Evolutionary conservation across 2,113 vertebrate species (phyloP).

Genomic region (Herpailurus yagouaroundi): DNA sequence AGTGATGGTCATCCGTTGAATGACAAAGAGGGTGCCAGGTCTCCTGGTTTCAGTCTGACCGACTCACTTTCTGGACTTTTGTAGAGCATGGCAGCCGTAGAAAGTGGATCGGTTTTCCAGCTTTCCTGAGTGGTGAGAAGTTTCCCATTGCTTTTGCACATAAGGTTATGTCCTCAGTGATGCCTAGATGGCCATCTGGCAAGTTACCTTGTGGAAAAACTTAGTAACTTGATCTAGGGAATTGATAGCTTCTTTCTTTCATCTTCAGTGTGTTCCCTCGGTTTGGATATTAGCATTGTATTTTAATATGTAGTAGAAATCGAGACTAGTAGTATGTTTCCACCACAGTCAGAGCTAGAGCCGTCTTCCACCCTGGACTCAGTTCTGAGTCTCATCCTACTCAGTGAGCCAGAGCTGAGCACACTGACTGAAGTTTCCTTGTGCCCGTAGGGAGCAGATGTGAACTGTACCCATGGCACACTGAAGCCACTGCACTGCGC

Average conservation of each 20-base stretch:
- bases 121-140: background rate
- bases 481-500: conserved; percentile 97
- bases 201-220: conserved; percentile 25
- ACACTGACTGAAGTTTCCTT: background rate
- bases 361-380: background rate
- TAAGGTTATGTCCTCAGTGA: background rate
- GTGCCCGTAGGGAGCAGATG: conserved; percentile 91
- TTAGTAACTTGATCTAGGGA: conserved; percentile 1
- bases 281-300: background rate
- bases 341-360: background rate
- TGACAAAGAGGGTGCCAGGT: background rate
- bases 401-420: background rate
- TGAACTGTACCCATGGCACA: conserved; percentile 97
- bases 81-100: background rate
- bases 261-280: background rate
- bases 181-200: background rate
- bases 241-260: background rate
- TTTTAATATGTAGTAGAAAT: background rate
- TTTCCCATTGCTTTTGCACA: background rate
- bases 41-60: background rate
- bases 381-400: background rate
- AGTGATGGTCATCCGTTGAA: background rate
- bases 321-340: background rate
- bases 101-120: background rate
- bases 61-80: background rate